Percentiles rank a stretch among this genome's conserved stretches.
Conservation (phyloP, 1,140 invertebrate species). For the Drosophila mojavensis region DNA sequence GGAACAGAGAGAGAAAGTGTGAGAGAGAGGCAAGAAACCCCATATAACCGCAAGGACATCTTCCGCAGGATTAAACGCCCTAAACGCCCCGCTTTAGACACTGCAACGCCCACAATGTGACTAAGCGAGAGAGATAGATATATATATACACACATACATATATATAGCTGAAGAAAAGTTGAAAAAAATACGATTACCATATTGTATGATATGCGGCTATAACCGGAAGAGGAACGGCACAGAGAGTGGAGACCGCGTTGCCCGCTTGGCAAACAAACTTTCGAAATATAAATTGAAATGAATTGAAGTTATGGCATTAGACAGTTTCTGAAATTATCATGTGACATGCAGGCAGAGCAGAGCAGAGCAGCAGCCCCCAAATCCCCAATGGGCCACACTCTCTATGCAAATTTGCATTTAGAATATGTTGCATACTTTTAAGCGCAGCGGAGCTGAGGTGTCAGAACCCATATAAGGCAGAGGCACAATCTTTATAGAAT, state of each 20-base stretch:
- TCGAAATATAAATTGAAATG: slow-evolving; percentile 81
- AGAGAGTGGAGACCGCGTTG: slow-evolving; percentile 2
- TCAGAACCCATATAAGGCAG: too few relatives aligned
- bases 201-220: slow-evolving; percentile 79
- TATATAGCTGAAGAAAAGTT: slow-evolving; percentile 27
- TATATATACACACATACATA: background rate
- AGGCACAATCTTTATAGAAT: too few relatives aligned
- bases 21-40: slow-evolving; percentile 18
- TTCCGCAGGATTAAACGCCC: slow-evolving; percentile 81
- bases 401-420: slow-evolving; percentile 76
- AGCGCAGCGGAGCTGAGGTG: background rate
- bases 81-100: slow-evolving; percentile 79
- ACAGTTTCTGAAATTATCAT: slow-evolving; percentile 79
- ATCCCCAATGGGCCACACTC: slow-evolving; percentile 4
- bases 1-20: background rate
- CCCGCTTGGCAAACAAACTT: slow-evolving; percentile 58
- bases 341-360: slow-evolving; percentile 54
- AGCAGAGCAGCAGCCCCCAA: background rate
- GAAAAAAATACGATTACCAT: slow-evolving; percentile 67
- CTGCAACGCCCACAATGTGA: slow-evolving; percentile 66
- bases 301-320: slow-evolving; percentile 82
- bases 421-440: slow-evolving; percentile 68
- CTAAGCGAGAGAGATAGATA: background rate
- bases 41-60: slow-evolving; percentile 76
- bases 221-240: slow-evolving; percentile 52